phyloP scores from a whole-genome alignment of 2,888 invertebrate species.

The Spilarctia lutea region DNA sequence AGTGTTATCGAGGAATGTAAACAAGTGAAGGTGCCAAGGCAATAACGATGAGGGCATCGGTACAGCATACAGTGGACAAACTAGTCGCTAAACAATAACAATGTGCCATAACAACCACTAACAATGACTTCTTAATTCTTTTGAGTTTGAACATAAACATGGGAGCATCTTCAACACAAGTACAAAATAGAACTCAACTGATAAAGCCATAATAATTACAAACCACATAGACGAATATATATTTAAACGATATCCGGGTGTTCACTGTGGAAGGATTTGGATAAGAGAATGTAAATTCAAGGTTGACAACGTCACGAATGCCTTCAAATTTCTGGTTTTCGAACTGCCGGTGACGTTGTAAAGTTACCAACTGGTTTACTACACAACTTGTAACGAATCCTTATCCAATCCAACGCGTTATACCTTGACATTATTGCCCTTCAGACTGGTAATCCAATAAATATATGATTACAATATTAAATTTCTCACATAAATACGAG shows the following conservation, averaged over 20 bases:
- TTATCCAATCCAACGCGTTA: constrained; percentile 61
- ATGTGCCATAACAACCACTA: constrained; percentile 12
- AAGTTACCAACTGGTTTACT: constrained; percentile 14
- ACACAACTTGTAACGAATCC: constrained; percentile 24
- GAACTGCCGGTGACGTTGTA: constrained; percentile 24
- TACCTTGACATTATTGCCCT: constrained; percentile 75
- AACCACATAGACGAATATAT: constrained; percentile 24
- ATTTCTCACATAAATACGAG: constrained; percentile 61
- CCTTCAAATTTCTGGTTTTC: constrained; percentile 28
- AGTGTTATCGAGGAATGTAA: constrained; percentile 43
- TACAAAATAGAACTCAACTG: constrained; percentile 34
- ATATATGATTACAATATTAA: constrained; percentile 59
- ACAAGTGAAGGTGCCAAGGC: constrained; percentile 44
- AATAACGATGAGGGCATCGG: constrained; percentile 46
- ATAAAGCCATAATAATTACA: constrained; percentile 18
- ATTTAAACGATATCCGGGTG: constrained; percentile 44
- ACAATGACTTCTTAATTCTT: constrained; percentile 11
- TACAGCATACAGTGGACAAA: constrained; percentile 23
- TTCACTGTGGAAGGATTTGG: constrained; percentile 57
- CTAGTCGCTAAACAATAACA: constrained; percentile 40
- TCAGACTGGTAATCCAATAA: constrained; percentile 69
- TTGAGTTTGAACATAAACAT: constrained; percentile 6
- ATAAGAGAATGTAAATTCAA: constrained; percentile 75
- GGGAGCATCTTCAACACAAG: neutral
- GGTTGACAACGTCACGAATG: constrained; percentile 69